Base-by-base conservation (phyloP, 2,797 vertebrate species). In the Dryobates pubescens region DNA sequence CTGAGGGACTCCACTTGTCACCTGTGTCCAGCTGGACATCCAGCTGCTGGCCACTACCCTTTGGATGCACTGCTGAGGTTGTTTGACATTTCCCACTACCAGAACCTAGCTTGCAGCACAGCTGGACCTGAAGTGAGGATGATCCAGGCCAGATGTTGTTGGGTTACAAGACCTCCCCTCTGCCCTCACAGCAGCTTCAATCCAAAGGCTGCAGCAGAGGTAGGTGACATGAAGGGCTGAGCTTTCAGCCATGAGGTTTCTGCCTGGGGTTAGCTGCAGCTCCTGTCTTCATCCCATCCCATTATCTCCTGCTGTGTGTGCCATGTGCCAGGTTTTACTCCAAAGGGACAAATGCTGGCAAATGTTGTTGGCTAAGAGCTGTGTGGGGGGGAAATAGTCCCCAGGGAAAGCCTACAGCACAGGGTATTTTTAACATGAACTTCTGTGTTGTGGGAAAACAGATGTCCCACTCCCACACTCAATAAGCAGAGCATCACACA, bases 341-440 rank as follows among this genome's bases (percentile, higher is more conserved):
- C 76, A 84, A 96, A 93, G 87, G 90, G 83, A 95, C 79, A 93
- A 94, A 87, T 36, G 49, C 64, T 83, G 81, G 69, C 73, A 74
- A 93, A 65, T 88, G 62, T 54, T 87, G 82, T 62, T 76, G 80
- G 74, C 72, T 95, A 93, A 90, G 78, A 23, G 15, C 68, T 54
- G 57, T 29, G 68, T 45, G 56, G 53, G 49, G 45, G 43, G 13
- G 77, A 90, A 95, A 80, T 0, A 94, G 91, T 84, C 72, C 88
- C 78, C 86, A 78, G 86, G 80, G 86, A 87, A 88, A 74, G 82
- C 86, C 82, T 79, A 93, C 78, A 67, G 75, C 93, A 57, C 1
- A 14, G 27, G 62, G 34, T 93, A 94, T 96, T 92, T 96, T 96
- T 96, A 88, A 92, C 93, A 86, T 57, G 56, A 91, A 90, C 81